Base-by-base conservation (phyloP, 2,888 invertebrate species). In the Tetranychus piercei region DNA sequence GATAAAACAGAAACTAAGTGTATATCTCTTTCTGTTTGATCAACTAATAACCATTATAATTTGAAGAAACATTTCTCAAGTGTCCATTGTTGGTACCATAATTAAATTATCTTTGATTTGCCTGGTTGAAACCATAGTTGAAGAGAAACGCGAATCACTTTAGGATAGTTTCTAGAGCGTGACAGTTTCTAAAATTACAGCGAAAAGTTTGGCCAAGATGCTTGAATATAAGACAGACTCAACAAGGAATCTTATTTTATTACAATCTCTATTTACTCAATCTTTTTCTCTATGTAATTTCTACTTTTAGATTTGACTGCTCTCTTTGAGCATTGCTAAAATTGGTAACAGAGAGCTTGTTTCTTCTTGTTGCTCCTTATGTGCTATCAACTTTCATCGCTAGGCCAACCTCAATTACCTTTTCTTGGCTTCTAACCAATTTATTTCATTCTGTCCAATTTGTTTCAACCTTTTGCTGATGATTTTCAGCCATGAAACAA, bases 211-310 rank as follows among this genome's bases (percentile, higher is more conserved):
- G 34, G 55, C 15, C 55, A 55, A 55, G 15, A 15, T 15, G 55
- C 55, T 55, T 55, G 15, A 15, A 9, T 15, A 9, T 1, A 15
- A 15, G 15, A 15, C 9, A 73, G 11, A 55, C 11, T 15, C 15
- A 15, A 55, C 15, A 15, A 55, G 9, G 55, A 55, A 15, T 9
- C 18, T 43, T 11, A 67, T 18, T 11, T 67, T n/a, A 18, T 67
- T 9, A 67, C 67, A 67, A 67, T 67, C 9, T 22, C 23, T 20
- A 74, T 77, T 20, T 6, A 15, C 7, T 55, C 55, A 15, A 55
- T 15, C 15, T 55, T 34, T 34, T 34, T 55, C 15, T 15, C 6
- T 55, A 0, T 55, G 55, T 55, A 55, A 55, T 55, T 55, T 55
- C 15, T 15, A 15, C 55, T 9, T 44, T 55, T 73, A 8, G 7